These are phyloP conservation scores for Pycnomerus fuliginosus DNA, from an alignment of 2,888 invertebrate species.

Conservation along the genomic window DNA sequence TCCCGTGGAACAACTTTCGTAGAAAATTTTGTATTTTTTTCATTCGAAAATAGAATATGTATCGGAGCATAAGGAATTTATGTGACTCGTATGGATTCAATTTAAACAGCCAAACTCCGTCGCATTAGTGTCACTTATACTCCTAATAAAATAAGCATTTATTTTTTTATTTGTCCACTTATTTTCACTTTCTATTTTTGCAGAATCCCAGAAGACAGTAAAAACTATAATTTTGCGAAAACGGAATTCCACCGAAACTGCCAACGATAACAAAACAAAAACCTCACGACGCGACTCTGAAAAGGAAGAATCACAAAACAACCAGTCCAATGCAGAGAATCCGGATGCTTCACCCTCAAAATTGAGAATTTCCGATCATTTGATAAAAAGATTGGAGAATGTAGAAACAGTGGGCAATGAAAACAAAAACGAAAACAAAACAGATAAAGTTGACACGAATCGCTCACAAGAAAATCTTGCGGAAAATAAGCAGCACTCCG, in stretches of 20 bases:
- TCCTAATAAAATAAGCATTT: too few species aligned
- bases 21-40: too few species aligned
- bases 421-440: constrained; percentile 5
- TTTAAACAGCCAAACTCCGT: too few species aligned
- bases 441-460: constrained; percentile 1
- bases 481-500: too few species aligned
- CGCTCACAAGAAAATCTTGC: neutral
- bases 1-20: too few species aligned
- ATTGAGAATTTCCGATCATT: constrained; percentile 44
- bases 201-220: too few species aligned
- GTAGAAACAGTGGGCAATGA: constrained; percentile 6
- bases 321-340: constrained; percentile 7
- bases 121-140: too few species aligned
- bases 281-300: neutral
- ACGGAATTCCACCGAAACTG: constrained; percentile 11
- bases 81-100: too few species aligned
- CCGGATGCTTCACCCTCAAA: constrained; percentile 40
- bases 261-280: constrained; percentile 4
- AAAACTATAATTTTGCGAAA: constrained; percentile 15
- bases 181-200: too few species aligned
- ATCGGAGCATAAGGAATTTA: too few species aligned
- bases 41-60: too few species aligned
- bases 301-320: neutral
- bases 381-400: constrained; percentile 44
- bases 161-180: too few species aligned